phyloP scores from a whole-genome alignment of 2,797 vertebrate species.

The Tadarida brasiliensis region DNA sequence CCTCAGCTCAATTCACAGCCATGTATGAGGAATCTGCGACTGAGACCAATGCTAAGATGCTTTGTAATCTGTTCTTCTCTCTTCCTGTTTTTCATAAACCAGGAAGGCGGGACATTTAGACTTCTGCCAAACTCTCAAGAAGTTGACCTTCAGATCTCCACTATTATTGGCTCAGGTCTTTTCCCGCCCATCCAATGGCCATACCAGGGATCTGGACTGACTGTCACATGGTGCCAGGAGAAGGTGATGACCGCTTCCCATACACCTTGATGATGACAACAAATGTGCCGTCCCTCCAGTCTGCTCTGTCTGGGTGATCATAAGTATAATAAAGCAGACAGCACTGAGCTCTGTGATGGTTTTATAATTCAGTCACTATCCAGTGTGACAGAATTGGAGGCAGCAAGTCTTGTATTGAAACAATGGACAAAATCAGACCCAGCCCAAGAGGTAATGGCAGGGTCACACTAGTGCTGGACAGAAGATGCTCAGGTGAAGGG shows the following conservation, averaged over 20 bases:
- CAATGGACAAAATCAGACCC: not conserved
- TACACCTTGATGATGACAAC: not conserved
- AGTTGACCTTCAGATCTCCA: not conserved
- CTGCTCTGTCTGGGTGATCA: not conserved
- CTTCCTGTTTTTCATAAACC: not conserved
- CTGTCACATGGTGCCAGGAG: not conserved
- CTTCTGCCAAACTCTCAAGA: not conserved
- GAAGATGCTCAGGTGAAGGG: not conserved
- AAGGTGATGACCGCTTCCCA: not conserved
- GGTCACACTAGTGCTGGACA: not conserved
- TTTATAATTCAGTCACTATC: not conserved
- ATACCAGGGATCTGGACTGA: not conserved
- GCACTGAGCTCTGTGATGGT: not conserved
- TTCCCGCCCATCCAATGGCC: not conserved
- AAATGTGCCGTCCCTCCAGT: not conserved
- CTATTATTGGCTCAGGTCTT: not conserved
- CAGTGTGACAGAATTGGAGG: not conserved
- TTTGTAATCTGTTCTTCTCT: not conserved
- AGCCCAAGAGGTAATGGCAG: not conserved
- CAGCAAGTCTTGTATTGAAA: not conserved
- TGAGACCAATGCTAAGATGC: not conserved
- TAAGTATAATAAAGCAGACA: not conserved
- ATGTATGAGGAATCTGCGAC: not conserved
- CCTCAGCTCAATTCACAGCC: not conserved
- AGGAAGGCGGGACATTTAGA: conserved; percentile 7